These are phyloP conservation scores for Pseudorasbora parva DNA, from an alignment of 2,113 vertebrate species.

Conservation along the genomic window DNA sequence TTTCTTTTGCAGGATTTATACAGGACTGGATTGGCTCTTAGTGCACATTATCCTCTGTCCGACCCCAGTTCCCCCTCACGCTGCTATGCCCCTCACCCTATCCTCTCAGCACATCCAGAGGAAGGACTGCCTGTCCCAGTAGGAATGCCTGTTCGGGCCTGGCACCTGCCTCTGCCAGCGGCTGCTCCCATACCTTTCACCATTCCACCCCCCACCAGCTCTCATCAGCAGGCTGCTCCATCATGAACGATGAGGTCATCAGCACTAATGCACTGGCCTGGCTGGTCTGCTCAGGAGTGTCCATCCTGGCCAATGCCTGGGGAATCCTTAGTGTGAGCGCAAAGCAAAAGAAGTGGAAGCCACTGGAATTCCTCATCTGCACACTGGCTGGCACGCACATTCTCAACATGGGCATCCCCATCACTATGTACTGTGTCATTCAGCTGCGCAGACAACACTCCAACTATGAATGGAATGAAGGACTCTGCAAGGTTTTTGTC, in stretches of 20 bases:
- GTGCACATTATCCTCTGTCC: not conserved
- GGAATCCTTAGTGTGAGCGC: constrained; percentile 91
- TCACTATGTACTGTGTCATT: constrained; percentile 90
- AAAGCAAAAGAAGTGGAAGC: constrained; percentile 96
- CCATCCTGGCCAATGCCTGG: constrained; percentile 90
- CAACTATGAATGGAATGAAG: constrained; percentile 90
- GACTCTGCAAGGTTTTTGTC: constrained; percentile 93
- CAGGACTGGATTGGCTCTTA: not conserved
- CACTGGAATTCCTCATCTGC: constrained; percentile 91
- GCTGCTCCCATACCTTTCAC: constrained; percentile 70
- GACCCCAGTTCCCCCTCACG: constrained; percentile 10
- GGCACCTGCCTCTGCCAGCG: constrained; percentile 57
- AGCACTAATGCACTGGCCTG: constrained; percentile 88
- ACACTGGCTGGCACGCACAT: constrained; percentile 90
- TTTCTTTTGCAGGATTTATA: not conserved
- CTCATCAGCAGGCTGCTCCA: constrained; percentile 69
- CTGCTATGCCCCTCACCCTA: constrained; percentile 62
- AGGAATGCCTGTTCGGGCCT: constrained; percentile 69
- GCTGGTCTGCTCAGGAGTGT: constrained; percentile 89
- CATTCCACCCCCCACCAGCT: constrained; percentile 62
- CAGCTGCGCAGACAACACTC: constrained; percentile 85
- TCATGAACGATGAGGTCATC: constrained; percentile 88
- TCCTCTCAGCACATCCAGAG: constrained; percentile 62
- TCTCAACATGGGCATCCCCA: constrained; percentile 88
- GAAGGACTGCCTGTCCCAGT: constrained; percentile 54